Conservation (phyloP, 2,888 invertebrate genomes). For the Cataglyphis altisquamis region DNA sequence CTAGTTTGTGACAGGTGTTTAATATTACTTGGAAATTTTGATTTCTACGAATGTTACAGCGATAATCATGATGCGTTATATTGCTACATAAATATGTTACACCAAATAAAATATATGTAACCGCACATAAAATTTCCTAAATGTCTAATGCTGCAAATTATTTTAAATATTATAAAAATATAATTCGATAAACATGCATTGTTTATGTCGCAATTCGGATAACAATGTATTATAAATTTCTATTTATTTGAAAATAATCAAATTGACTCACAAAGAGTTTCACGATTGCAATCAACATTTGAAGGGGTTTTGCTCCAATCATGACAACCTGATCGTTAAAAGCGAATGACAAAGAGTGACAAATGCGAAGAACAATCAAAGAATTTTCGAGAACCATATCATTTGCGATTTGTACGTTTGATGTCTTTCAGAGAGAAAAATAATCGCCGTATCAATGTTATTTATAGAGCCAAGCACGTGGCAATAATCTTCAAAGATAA, state of each 20-base stretch:
- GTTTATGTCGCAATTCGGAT: background rate
- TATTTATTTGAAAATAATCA: background rate
- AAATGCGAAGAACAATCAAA: background rate
- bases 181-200: background rate
- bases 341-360: background rate
- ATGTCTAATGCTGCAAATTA: background rate
- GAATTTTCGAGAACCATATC: background rate
- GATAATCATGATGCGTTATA: conserved; percentile 25
- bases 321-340: background rate
- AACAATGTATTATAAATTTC: background rate
- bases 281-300: background rate
- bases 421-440: background rate
- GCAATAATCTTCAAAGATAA: conserved; percentile 28
- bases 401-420: background rate
- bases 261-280: background rate
- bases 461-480: background rate
- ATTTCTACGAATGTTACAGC: conserved; percentile 25
- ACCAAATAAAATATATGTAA: background rate
- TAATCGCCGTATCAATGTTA: conserved; percentile 14
- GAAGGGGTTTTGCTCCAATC: background rate
- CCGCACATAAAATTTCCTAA: background rate
- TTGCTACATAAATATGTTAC: conserved; percentile 3
- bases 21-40: conserved; percentile 81
- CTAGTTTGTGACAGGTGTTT: conserved; percentile 82
- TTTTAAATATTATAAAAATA: background rate